Base-by-base conservation (phyloP, 1,140 invertebrate species). In the Caerostris extrusa region DNA sequence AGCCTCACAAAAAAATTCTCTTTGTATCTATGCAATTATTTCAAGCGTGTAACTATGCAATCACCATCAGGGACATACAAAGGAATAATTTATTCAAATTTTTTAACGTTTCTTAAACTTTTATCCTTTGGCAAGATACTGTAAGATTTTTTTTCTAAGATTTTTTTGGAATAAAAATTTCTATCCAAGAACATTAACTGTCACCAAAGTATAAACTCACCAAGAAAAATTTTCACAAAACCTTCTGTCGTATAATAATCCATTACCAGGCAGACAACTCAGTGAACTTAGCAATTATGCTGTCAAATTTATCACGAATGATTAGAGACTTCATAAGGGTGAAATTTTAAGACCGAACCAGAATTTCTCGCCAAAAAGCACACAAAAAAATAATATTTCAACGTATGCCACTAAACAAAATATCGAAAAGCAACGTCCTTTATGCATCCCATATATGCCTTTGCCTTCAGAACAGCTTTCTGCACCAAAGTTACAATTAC, bases 271-370 rank as follows among this genome's bases (percentile, higher is more conserved):
- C 34, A 58, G 57, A 85, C 57, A 85, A 85, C 83, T 34, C 17
- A 57, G 56, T 19, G 58, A 58, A 58, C 1, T 7, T 17, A 50
- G 64, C 34, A 88, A 88, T 88, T 67, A 88, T 88, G 34, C 19
- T 88, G 86, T 55, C 86, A 88, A 88, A 88, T 64, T 88, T 53
- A 88, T 64, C 86, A 88, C 83, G 60, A 17, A 10, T 67, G 86
- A 88, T 88, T 88, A 88, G 86, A 53, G 58, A 55, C 61, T 88
- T 57, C 86, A 88, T 67, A 67, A 88, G 17, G 60, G 86, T 61
- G 14, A 88, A 88, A 88, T 88, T 57, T 67, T 67, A 88, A 88
- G 86, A 57, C 53, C 56, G 8, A 34, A 85, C 19, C 7, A 85
- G 83, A 3, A 57, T 12, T 56, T 34, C 34, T 34, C 34, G 34